Percentiles rank a stretch among this genome's conserved stretches.
These are phyloP conservation scores for Anguilla megastoma DNA, from an alignment of 2,797 vertebrate species.

Conservation along the genomic window DNA sequence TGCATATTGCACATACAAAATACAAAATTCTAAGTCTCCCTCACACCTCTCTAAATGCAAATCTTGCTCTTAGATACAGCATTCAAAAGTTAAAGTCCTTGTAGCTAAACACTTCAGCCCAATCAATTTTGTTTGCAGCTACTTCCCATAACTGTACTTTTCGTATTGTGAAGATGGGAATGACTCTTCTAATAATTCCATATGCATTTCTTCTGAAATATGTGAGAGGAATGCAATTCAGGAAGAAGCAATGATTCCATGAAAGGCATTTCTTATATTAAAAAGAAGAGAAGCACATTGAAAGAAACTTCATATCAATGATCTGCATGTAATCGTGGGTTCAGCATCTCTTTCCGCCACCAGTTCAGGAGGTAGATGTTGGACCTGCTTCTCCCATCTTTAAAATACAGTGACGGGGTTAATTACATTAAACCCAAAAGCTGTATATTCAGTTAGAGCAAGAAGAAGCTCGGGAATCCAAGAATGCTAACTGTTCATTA, in stretches of 20 bases:
- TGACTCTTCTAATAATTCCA: neutral
- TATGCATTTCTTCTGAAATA: constrained; percentile 2
- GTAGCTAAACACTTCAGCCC: neutral
- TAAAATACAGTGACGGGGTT: neutral
- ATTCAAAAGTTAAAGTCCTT: neutral
- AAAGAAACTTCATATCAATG: neutral
- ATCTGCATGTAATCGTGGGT: neutral
- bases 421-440: neutral
- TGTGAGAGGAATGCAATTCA: neutral
- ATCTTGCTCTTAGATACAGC: neutral
- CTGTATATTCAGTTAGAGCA: neutral
- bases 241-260: neutral
- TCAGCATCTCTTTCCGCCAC: neutral
- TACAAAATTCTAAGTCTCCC: neutral
- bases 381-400: neutral
- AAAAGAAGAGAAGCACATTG: neutral
- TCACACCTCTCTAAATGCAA: constrained; percentile 18
- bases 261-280: neutral
- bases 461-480: neutral
- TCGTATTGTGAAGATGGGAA: neutral
- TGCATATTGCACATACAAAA: neutral
- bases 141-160: neutral
- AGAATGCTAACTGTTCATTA: neutral
- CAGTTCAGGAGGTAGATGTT: neutral
- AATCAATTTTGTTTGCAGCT: neutral